Evolutionary conservation across 2,888 invertebrate genomes (phyloP), one percentile per base, ranked within the genome.

Genomic region (Drosophila birchii): DNA sequence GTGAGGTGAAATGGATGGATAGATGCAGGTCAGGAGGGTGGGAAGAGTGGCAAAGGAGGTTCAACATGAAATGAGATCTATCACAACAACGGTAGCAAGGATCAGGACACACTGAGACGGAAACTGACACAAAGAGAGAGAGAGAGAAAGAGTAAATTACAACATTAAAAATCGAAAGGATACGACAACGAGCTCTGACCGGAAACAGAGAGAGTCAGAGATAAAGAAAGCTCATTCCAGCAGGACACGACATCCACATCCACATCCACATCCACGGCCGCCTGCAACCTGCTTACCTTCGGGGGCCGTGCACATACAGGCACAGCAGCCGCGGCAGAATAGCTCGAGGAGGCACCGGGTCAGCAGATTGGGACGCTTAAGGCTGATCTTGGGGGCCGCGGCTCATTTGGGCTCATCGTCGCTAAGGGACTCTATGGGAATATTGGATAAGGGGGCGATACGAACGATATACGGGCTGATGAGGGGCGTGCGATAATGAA

Each of bases 391-490:
- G 57, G 36, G 39, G 59, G 64, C 66, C 20, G 75, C 76, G 53
- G 62, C 70, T 78, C 81, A 73, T 18, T 57, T 11, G 32, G 58
- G 16, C 36, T n/a, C 29, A 4, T 66, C 64, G 29, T 66, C 64
- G 51, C 43, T 29, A 43, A 51, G 36, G 38, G 45, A 23, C 80
- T 77, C 63, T 34, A 51, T 47, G 53, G 60, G 49, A 32, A 20
- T 18, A 70, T 62, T 34, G 58, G 67, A 60, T 68, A 70, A 63
- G 66, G 73, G 80, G 64, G 67, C 70, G 82, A 80, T 79, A 79
- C 76, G 72, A 68, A 77, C 79, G 59, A 78, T 70, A 39, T 43
- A 68, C 51, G 64, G 63, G 34, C 47, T 56, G 58, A 62, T 75
- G 62, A 55, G 54, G 75, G 69, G 20, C 36, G 69, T 70, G 70